Conservation (phyloP, 2,113 vertebrate species). For the Spheniscus mendiculus region DNA sequence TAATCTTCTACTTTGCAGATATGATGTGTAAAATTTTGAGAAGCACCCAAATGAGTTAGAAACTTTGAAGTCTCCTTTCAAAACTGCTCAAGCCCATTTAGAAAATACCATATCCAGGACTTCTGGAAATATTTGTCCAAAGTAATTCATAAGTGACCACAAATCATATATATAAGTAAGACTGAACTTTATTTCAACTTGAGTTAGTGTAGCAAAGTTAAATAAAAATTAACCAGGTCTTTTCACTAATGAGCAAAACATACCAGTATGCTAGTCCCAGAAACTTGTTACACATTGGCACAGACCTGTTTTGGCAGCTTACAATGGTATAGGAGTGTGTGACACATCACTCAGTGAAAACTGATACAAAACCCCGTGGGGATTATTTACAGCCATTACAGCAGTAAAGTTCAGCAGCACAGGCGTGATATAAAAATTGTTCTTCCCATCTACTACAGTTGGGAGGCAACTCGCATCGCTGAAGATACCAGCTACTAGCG, state of each 20-base stretch:
- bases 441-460: neutral
- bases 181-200: conserved; percentile 37
- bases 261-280: neutral
- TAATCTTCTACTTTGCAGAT: neutral
- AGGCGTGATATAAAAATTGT: neutral
- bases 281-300: neutral
- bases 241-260: neutral
- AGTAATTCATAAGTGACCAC: neutral
- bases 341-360: conserved; percentile 18
- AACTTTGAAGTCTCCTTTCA: neutral
- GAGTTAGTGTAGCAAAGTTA: neutral
- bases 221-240: conserved; percentile 38
- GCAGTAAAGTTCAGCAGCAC: conserved; percentile 30
- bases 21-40: neutral
- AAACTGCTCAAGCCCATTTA: neutral
- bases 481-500: neutral
- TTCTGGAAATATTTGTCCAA: neutral
- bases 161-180: neutral
- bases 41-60: neutral
- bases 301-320: neutral
- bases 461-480: neutral
- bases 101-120: neutral
- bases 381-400: conserved; percentile 35
- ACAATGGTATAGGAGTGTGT: neutral
- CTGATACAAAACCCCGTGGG: neutral